Evolutionary conservation across 1,140 invertebrate species (phyloP).

Genomic region (Drosophila paulistorum): DNA sequence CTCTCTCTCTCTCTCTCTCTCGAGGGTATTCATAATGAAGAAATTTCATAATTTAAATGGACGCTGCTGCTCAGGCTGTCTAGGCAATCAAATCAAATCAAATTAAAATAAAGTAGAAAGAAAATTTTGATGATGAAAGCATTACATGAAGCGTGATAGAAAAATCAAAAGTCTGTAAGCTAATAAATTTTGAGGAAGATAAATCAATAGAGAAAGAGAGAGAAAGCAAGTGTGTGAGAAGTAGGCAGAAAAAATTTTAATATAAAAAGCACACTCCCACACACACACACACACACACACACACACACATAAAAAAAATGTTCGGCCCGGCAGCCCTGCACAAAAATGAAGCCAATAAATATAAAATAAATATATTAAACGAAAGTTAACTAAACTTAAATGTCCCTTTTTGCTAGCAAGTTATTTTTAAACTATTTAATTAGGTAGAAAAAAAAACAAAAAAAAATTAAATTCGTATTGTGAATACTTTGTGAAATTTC

Average conservation of each 20-base stretch:
- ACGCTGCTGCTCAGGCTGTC: slow-evolving; percentile 41
- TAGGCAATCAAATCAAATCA: slow-evolving; percentile 70
- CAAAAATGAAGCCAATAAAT: slow-evolving; percentile 10
- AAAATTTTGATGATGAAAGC: slow-evolving; percentile 55
- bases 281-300: neutral
- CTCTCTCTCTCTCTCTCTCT: neutral
- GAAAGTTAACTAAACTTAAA: neutral
- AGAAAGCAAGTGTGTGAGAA: slow-evolving; percentile 26
- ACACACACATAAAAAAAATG: slow-evolving; percentile 24
- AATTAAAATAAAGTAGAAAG: slow-evolving; percentile 40
- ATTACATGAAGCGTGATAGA: slow-evolving; percentile 52
- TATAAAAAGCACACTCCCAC: slow-evolving; percentile 14
- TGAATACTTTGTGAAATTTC: no score
- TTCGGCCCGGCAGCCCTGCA: slow-evolving; percentile 7
- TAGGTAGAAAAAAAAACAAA: no score
- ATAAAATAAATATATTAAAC: neutral
- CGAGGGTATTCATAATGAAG: slow-evolving; percentile 8
- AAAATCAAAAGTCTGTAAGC: slow-evolving; percentile 58
- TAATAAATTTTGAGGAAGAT: slow-evolving; percentile 70
- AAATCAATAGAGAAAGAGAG: slow-evolving; percentile 63
- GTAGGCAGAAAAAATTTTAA: slow-evolving; percentile 12
- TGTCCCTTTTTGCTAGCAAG: no score
- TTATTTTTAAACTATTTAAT: no score
- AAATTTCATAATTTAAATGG: slow-evolving; percentile 59
- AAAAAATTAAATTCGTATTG: no score